Evolutionary conservation across 92 coral and sea anemone species (phyloP).

Genomic region (Chrysogorgia sp.): DNA sequence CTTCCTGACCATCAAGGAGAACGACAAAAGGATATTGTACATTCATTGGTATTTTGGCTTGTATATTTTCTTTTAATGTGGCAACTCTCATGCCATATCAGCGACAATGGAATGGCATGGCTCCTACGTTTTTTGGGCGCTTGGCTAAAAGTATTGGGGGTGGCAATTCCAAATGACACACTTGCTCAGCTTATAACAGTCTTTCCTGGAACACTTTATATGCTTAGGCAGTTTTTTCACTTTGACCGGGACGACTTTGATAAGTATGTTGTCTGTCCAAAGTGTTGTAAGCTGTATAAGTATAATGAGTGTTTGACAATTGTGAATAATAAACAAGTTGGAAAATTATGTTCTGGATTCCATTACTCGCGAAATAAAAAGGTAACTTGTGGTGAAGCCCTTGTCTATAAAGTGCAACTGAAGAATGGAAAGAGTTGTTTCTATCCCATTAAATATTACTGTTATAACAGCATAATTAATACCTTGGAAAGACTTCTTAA

Average conservation of each 20-base stretch:
- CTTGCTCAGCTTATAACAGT: conserved; percentile 40
- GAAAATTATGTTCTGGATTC: conserved; percentile 46
- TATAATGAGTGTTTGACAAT: too few species aligned
- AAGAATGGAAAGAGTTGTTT: too few species aligned
- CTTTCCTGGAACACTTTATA: conserved; percentile 39
- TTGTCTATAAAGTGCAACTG: conserved; percentile 43
- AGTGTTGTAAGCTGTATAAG: too few species aligned
- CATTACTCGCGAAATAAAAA: conserved; percentile 48
- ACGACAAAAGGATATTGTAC: too few species aligned
- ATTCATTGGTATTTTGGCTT: too few species aligned
- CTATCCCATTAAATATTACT: too few species aligned
- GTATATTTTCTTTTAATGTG: too few species aligned
- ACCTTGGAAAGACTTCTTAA: too few species aligned
- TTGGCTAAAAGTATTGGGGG: conserved; percentile 61
- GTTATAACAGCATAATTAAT: too few species aligned
- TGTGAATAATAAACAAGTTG: conserved; percentile 53
- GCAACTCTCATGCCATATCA: too few species aligned
- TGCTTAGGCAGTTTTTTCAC: neutral
- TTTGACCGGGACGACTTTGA: conserved; percentile 65
- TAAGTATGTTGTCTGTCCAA: too few species aligned
- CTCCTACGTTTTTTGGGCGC: conserved; percentile 50
- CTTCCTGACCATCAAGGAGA: too few species aligned
- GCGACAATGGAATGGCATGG: conserved; percentile 78
- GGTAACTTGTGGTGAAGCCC: conserved; percentile 46
- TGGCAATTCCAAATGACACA: conserved; percentile 46